These are phyloP conservation scores for Trogon surrucura DNA, from an alignment of 2,113 vertebrate genomes.

Conservation along the genomic window DNA sequence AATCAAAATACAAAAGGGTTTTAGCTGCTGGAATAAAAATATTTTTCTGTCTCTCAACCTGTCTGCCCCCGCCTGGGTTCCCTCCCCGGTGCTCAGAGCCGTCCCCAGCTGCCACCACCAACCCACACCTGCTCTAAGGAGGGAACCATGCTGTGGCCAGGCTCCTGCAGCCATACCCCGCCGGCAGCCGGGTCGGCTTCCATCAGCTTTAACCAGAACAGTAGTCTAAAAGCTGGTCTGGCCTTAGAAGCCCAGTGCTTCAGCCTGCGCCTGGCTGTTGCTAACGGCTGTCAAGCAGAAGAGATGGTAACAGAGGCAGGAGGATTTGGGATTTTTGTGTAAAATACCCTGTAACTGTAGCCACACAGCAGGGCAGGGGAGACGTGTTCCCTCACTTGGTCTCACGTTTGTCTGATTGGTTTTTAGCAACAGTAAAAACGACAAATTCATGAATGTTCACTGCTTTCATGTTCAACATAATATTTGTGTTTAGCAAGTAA, in stretches of 20 bases:
- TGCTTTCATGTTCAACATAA: background rate
- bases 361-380: rapidly evolving
- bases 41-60: background rate
- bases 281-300: background rate
- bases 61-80: background rate
- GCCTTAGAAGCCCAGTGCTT: background rate
- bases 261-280: background rate
- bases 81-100: background rate
- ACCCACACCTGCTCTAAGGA: background rate
- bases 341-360: background rate
- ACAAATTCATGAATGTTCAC: too few species aligned
- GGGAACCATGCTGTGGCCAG: background rate
- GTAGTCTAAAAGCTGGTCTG: background rate
- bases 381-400: background rate
- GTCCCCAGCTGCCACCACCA: background rate
- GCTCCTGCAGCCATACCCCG: background rate
- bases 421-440: background rate
- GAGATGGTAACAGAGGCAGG: background rate
- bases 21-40: constrained; percentile 20
- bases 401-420: background rate
- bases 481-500: background rate
- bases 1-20: constrained; percentile 57
- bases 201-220: background rate
- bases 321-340: background rate
- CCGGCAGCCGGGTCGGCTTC: background rate